Evolutionary conservation across 1,140 invertebrate species (phyloP), one percentile per base, ranked within the genome.

Genomic region (Rhopalosiphum maidis): DNA sequence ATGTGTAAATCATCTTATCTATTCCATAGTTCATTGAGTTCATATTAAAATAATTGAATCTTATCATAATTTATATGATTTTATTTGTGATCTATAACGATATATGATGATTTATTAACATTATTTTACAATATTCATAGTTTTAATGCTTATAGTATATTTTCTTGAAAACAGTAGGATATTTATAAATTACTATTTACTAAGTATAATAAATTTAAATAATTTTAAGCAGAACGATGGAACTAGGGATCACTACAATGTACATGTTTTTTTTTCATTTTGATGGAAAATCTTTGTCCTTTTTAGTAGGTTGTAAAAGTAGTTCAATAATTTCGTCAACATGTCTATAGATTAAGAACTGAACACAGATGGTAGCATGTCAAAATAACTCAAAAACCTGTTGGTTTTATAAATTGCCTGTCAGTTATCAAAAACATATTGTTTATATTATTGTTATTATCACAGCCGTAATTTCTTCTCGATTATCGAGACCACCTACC

Each of bases 371-470:
- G 30, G 30, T 77, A 77, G 15, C n/a, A 3, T 15, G 1, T 18
- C 30, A 77, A n/a, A n/a, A 68, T 77, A 77, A 18, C 15, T 77
- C 30, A 77, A 5, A n/a, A 25, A 60, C 1, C 15, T n/a, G 60
- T 77, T 77, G 30, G 5, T 77, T 77, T n/a, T 77, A 18, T 4
- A 77, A 77, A 77, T n/a, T n/a, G 30, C n/a, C 60, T n/a, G 60
- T n/a, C 60, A n/a, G 60, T 77, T n/a, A 77, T 77, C 60, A 77
- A n/a, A n/a, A 77, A 77, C 60, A 18, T 77, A 18, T 77, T 77
- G 60, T 77, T 77, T 77, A 77, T 77, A n/a, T 77, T 77, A 77
- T 77, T 77, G 60, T 77, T n/a, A 77, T 77, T 77, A 77, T 77
- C 60, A n/a, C 30, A 77, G 60, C n/a, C n/a, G 15, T n/a, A 77